These are phyloP conservation scores for Nomada fabriciana DNA, from an alignment of 2,888 invertebrate species.

Conservation along the genomic window DNA sequence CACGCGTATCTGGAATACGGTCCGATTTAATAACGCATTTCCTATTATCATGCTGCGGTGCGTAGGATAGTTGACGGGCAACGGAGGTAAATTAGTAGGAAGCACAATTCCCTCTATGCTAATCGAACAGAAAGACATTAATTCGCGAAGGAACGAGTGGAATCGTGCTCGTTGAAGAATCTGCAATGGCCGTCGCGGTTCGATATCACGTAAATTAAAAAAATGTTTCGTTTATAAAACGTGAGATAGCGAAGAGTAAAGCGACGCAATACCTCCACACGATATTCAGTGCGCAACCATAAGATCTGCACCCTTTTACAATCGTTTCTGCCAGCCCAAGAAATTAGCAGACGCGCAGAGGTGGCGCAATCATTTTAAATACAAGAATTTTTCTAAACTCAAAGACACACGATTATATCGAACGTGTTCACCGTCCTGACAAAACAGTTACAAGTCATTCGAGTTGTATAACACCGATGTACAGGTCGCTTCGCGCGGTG, in stretches of 20 bases:
- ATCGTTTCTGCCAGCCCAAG: too few relatives aligned
- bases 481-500: conserved; percentile 36
- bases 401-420: background rate
- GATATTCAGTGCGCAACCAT: too few relatives aligned
- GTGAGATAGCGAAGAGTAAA: too few relatives aligned
- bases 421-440: background rate
- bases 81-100: too few relatives aligned
- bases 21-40: conserved; percentile 13
- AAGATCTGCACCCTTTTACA: too few relatives aligned
- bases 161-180: conserved; percentile 20
- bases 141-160: conserved; percentile 13
- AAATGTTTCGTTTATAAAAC: too few relatives aligned
- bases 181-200: background rate
- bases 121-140: conserved; percentile 28
- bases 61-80: background rate
- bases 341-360: too few relatives aligned
- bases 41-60: background rate
- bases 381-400: too few relatives aligned
- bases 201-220: too few relatives aligned
- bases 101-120: too few relatives aligned
- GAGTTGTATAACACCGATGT: background rate
- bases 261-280: too few relatives aligned
- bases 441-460: background rate
- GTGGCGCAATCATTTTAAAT: too few relatives aligned
- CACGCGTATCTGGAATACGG: background rate